These are phyloP conservation scores for Harpagoxenus sublaevis DNA, from an alignment of 2,888 invertebrate species.

Conservation along the genomic window DNA sequence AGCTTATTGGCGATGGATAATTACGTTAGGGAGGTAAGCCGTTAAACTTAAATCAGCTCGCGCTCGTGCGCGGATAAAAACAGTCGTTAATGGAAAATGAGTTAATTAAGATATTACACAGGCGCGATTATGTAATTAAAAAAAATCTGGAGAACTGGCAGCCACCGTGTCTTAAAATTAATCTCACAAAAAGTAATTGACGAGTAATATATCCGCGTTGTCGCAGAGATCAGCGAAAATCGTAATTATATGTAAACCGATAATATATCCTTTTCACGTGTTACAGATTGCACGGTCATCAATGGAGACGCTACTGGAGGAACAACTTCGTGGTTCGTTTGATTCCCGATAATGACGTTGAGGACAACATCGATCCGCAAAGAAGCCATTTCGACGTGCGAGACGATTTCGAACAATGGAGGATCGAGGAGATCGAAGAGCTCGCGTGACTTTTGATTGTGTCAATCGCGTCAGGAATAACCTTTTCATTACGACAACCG, in stretches of 20 bases:
- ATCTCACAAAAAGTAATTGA: background rate
- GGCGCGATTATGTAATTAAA: background rate
- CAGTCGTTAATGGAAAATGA: constrained; percentile 22
- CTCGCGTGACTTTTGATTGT: background rate
- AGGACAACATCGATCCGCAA: constrained; percentile 1
- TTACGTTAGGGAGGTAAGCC: constrained; percentile 83
- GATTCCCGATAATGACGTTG: constrained; percentile 73
- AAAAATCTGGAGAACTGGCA: background rate
- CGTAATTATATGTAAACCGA: background rate
- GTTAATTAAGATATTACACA: constrained; percentile 41
- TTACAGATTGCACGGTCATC: constrained; percentile 82
- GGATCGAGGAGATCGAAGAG: constrained; percentile 31
- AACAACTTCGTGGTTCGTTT: constrained; percentile 83
- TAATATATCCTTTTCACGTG: background rate
- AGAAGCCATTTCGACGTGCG: background rate
- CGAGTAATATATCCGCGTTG: background rate
- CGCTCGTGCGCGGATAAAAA: constrained; percentile 19
- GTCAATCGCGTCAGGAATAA: background rate
- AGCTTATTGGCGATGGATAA: constrained; percentile 85
- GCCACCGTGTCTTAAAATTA: background rate
- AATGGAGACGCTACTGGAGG: constrained; percentile 84
- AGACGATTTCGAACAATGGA: constrained; percentile 18
- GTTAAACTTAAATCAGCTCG: constrained; percentile 15
- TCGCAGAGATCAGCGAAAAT: background rate
- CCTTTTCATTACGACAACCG: background rate